A percentile compares a stretch with the other conserved stretches of the same genome.
These are phyloP conservation scores for Axinella damicornis DNA, from an alignment of 37 sponge, comb jelly and placozoan genomes.

Conservation along the genomic window DNA sequence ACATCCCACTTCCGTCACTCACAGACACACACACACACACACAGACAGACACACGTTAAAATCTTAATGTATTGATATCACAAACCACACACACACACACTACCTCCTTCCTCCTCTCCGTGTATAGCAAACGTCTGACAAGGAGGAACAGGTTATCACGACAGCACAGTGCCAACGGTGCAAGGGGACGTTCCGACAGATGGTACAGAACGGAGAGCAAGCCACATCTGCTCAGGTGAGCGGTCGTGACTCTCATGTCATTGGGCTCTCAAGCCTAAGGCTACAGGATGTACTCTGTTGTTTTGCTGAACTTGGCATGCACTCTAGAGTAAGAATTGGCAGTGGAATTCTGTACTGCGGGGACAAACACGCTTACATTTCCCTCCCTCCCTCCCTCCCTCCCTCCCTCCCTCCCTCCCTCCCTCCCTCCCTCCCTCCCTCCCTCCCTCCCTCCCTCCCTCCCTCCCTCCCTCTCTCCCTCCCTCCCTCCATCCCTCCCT, in stretches of 20 bases:
- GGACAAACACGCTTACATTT: not conserved
- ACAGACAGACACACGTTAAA: too few relatives aligned
- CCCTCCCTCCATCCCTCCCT: not conserved
- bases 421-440: constrained; percentile 24
- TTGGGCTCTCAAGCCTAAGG: too few relatives aligned
- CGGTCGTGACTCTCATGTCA: too few relatives aligned
- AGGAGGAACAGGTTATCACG: constrained; percentile 25
- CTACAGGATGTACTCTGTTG: not conserved
- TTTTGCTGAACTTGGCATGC: not conserved
- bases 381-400: not conserved
- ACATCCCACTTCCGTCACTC: too few relatives aligned
- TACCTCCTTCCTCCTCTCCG: not conserved
- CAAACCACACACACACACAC: not conserved
- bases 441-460: not conserved
- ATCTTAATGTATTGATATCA: too few relatives aligned
- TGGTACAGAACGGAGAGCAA: not conserved
- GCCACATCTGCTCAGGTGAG: not conserved
- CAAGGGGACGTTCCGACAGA: constrained; percentile 49
- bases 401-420: constrained; percentile 15
- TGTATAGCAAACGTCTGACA: constrained; percentile 34
- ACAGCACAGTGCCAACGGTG: constrained; percentile 61
- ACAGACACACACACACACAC: too few relatives aligned
- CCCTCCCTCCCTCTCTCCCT: not conserved
- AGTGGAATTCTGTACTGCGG: not conserved
- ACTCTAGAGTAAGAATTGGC: not conserved